Evolutionary conservation across 1,140 invertebrate genomes (phyloP), one percentile per base, ranked within the genome.

Genomic region (Bombus ignitus): DNA sequence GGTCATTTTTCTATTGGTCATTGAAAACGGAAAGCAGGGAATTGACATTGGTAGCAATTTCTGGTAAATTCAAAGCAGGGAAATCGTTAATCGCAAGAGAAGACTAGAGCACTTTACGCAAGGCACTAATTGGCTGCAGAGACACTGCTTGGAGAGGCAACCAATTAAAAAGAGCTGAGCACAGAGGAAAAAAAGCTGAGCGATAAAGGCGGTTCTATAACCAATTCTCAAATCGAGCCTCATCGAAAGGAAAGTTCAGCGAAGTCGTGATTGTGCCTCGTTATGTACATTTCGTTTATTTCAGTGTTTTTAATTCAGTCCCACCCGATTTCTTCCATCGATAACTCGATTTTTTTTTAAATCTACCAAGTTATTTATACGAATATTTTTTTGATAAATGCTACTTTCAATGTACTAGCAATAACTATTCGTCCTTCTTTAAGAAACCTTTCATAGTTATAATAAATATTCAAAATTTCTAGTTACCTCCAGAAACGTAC

Each of bases 121-220:
- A 90, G 76, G 88, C 93, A 93, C 91, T 94, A 93, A 94, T 94
- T 93, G 94, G 92, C 93, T 93, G 94, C 79, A 81, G 85, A 73
- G 88, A 83, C 88, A 89, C 88, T 83, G 86, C 83, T 86, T 81
- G 57, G 88, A 66, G 76, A 77, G 88, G 81, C 74, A 87, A 89
- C 89, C 85, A 90, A 89, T 90, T 90, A 90, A 90, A 90, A 89
- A 85, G 88, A 89, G 89, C 89, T 89, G 89, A 90, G 85, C 72
- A 62, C 78, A 53, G 75, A 79, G 86, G 78, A 82, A 89, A 89
- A 89, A 89, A 81, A 90, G 89, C 89, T 89, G 85, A 90, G 88
- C 81, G 70, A 59, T 62, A 89, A 89, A 89, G 71, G 66, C 81
- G 37, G 72, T 62, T 81, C 86, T 87, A 89, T 87, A 89, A 90